Conservation (phyloP, 1,140 invertebrate genomes). For the Penaeus japonicus region DNA sequence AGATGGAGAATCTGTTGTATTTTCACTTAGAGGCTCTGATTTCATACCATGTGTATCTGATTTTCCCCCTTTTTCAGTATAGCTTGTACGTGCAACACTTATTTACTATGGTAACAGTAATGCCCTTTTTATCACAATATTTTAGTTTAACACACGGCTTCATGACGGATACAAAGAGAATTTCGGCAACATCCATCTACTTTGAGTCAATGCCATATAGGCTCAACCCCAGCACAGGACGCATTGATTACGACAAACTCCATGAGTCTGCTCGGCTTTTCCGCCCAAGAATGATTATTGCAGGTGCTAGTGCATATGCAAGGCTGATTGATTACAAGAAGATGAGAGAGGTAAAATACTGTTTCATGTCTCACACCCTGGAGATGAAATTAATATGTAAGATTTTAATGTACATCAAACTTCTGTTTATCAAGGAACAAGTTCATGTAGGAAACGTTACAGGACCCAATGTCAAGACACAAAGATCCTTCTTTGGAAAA, state of each 20-base stretch:
- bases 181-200: constrained; percentile 74
- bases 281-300: constrained; percentile 74
- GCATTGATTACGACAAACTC: constrained; percentile 76
- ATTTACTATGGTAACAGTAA: not conserved
- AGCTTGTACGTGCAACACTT: too few species aligned
- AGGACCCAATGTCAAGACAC: too few species aligned
- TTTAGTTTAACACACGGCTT: constrained; percentile 71
- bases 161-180: constrained; percentile 72
- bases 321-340: constrained; percentile 73
- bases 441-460: too few species aligned
- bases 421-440: too few species aligned
- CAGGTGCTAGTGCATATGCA: constrained; percentile 75
- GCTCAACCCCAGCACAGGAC: constrained; percentile 70
- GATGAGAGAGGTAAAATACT: constrained; percentile 67
- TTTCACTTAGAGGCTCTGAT: too few species aligned
- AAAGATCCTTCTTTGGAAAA: too few species aligned
- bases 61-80: too few species aligned
- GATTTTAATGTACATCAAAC: too few species aligned
- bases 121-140: constrained; percentile 21
- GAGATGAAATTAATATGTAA: not conserved
- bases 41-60: too few species aligned
- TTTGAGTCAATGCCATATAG: constrained; percentile 77
- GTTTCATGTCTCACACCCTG: not conserved
- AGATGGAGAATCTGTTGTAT: too few species aligned
- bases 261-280: constrained; percentile 70